Base-by-base conservation (phyloP, 2,888 invertebrate genomes). In the Spodoptera picta region DNA sequence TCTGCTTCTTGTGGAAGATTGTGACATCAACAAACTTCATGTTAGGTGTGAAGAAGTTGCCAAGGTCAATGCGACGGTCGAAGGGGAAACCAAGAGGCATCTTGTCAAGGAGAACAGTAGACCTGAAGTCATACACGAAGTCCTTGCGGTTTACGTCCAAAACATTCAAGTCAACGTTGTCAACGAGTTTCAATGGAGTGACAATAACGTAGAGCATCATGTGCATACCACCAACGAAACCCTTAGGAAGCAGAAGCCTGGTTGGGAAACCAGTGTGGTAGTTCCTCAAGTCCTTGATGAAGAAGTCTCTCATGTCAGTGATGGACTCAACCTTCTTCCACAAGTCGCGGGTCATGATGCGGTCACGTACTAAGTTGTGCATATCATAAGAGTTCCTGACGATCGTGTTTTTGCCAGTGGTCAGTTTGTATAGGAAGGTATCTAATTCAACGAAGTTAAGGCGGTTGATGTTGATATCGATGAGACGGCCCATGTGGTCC, bases 51-150 rank as follows among this genome's bases (percentile, higher is more conserved):
- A 94, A 94, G 95, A 96, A 97, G 68, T 91, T 92, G 53, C 89
- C 89, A 50, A 95, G 92, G 49, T 96, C 92, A 81, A 96, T 95
- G 24, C 92, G 91, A 77, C 97, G 96, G 85, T 97, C 97, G 84
- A 97, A 95, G 68, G 97, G 97, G 95, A 96, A 97, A 58, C 97
- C 97, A 81, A 96, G 93, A 50, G 97, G 95, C 86, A 95, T 95
- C 73, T 93, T 95, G 86, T 97, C 97, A 51, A 96, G 90, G 83
- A 92, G 79, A 1, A 89, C 86, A 60, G 90, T 92, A 19, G 86
- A 89, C 69, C 93, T 90, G 83, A 84, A 91, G 83, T 93, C 92
- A 12, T 79, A 60, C n/a, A 87, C 70, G 47, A 92, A 78, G 69
- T 95, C 94, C 68, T 91, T 95, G 73, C 92, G 91, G 64, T 90